phyloP scores from a whole-genome alignment of 2,888 invertebrate genomes.

The Caenorhabditis zanzibari region DNA sequence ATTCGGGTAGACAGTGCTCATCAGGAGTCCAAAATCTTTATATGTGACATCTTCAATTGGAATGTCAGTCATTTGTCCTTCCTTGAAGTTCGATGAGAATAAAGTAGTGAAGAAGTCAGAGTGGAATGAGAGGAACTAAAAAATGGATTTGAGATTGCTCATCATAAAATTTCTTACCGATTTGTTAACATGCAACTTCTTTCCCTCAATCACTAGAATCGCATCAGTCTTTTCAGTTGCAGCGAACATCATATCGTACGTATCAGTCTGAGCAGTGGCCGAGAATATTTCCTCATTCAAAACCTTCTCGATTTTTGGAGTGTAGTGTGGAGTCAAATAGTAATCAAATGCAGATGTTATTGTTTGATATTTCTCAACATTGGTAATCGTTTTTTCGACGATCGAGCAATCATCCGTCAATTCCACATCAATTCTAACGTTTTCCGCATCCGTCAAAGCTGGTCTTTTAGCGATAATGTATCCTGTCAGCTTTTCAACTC shows the following conservation, averaged over 20 bases:
- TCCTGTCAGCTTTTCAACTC: too few species aligned
- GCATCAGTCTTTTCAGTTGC: constrained; percentile 3
- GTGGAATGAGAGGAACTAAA: constrained; percentile 22
- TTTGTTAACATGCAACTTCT: constrained; percentile 9
- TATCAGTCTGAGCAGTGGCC: too few species aligned
- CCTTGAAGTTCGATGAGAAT: constrained; percentile 20
- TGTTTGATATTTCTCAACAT: too few species aligned
- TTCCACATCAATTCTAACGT: too few species aligned
- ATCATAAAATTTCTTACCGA: background rate
- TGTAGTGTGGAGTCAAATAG: too few species aligned
- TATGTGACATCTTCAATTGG: constrained; percentile 10
- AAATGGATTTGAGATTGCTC: background rate
- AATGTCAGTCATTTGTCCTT: constrained; percentile 8
- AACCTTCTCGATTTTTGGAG: background rate
- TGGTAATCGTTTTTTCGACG: too few species aligned
- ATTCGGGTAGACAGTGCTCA: constrained; percentile 1
- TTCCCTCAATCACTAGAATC: background rate
- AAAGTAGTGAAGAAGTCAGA: constrained; percentile 18
- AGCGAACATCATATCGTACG: background rate
- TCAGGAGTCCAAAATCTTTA: background rate
- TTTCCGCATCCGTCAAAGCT: too few species aligned
- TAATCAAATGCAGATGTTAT: too few species aligned
- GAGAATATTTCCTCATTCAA: too few species aligned
- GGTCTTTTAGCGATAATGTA: too few species aligned
- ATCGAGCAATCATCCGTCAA: too few species aligned